Percentiles rank a stretch among this genome's conserved stretches.
phyloP scores from a whole-genome alignment of 2,113 vertebrate species.

The Ginglymostoma cirratum region DNA sequence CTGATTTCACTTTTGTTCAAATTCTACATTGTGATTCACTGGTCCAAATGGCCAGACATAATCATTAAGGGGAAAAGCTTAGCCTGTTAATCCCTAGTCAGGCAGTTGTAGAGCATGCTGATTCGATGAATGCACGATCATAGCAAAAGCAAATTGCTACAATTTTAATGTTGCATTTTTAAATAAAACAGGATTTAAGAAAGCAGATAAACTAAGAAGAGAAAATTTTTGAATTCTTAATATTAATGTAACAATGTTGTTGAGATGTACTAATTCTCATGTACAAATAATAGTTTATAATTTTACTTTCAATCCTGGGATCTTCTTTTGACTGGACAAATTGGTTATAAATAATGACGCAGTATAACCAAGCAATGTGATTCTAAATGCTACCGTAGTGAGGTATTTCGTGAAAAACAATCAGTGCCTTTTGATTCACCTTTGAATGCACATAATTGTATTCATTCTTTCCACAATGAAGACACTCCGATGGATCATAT shows the following conservation, averaged over 20 bases:
- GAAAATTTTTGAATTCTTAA: not conserved
- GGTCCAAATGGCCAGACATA: not conserved
- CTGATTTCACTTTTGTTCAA: constrained; percentile 15
- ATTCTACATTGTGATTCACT: not conserved
- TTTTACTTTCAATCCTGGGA: not conserved
- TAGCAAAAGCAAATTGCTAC: not conserved
- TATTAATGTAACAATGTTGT: not conserved
- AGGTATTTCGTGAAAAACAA: not conserved
- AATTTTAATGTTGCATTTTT: not conserved
- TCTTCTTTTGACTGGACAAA: not conserved
- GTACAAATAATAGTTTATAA: not conserved
- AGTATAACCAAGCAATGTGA: not conserved
- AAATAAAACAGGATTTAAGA: constrained; percentile 4
- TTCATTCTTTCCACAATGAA: not conserved
- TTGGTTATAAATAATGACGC: not conserved
- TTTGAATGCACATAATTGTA: not conserved
- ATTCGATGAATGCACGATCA: not conserved
- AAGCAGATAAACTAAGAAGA: too few relatives aligned
- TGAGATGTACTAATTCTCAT: not conserved
- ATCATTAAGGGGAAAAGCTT: not conserved
- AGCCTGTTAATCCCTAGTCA: not conserved
- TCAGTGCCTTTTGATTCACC: not conserved
- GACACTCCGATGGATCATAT: not conserved
- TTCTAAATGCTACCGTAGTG: not conserved
- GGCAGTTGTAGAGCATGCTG: not conserved